Percentiles rank a stretch among this genome's conserved stretches.
Evolutionary conservation across 2,113 vertebrate genomes (phyloP).

Genomic region (Aegypius monachus): DNA sequence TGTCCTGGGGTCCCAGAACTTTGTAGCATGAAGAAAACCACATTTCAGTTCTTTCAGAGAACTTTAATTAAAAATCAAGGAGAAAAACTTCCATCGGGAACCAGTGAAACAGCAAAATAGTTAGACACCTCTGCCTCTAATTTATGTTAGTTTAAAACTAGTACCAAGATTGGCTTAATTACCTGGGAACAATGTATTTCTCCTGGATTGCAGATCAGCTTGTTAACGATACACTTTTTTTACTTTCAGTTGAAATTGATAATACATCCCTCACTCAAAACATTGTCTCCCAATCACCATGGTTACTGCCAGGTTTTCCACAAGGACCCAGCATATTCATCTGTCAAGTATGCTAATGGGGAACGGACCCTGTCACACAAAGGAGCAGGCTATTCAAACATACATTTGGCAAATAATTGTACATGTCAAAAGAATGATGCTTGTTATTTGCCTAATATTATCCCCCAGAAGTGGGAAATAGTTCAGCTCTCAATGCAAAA

Average conservation of each 20-base stretch:
- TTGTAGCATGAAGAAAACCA: neutral
- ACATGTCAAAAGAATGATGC: slow-evolving; percentile 75
- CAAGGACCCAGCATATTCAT: slow-evolving; percentile 62
- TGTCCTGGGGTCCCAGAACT: neutral
- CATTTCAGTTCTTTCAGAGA: neutral
- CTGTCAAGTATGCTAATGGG: slow-evolving; percentile 71
- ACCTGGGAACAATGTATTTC: slow-evolving; percentile 45
- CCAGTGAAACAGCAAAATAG: neutral
- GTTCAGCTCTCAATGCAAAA: slow-evolving; percentile 69
- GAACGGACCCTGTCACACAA: slow-evolving; percentile 70
- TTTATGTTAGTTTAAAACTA: slow-evolving; percentile 25
- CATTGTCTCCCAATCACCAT: slow-evolving; percentile 70
- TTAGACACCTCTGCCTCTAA: slow-evolving; percentile 20
- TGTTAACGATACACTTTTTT: slow-evolving; percentile 36
- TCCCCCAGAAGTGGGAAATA: slow-evolving; percentile 72
- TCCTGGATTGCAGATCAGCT: slow-evolving; percentile 26
- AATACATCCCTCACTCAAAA: slow-evolving; percentile 63
- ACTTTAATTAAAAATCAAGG: slow-evolving; percentile 23
- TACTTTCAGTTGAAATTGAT: slow-evolving; percentile 59
- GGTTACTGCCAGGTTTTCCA: slow-evolving; percentile 73
- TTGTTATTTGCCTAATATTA: slow-evolving; percentile 78
- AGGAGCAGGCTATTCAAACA: slow-evolving; percentile 75
- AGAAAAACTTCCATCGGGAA: neutral
- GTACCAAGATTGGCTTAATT: slow-evolving; percentile 51
- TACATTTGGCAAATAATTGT: slow-evolving; percentile 78